These are phyloP conservation scores for Capricornis sumatraensis DNA, from an alignment of 2,113 vertebrate species.

Conservation along the genomic window DNA sequence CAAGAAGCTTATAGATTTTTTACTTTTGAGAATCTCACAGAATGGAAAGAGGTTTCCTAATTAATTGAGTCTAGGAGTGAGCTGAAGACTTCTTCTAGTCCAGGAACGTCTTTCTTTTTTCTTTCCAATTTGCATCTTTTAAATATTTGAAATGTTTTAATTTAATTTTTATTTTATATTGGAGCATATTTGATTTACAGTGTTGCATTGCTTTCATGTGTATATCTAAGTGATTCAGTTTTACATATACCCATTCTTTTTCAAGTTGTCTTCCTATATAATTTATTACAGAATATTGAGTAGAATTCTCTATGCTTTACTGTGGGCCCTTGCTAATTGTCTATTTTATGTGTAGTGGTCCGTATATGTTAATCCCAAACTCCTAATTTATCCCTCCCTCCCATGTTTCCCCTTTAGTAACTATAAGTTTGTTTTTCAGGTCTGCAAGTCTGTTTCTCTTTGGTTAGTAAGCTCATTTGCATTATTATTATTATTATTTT, in stretches of 20 bases:
- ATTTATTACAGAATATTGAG: neutral
- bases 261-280: neutral
- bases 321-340: neutral
- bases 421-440: neutral
- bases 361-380: fast-evolving
- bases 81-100: neutral
- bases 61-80: neutral
- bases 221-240: neutral
- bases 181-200: neutral
- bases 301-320: neutral
- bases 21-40: neutral
- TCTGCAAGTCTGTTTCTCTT: neutral
- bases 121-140: neutral
- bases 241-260: neutral
- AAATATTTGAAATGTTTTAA: neutral
- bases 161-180: neutral
- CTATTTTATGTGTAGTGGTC: neutral
- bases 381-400: neutral
- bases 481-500: neutral
- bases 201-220: neutral
- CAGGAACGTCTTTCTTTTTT: neutral
- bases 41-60: neutral
- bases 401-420: neutral
- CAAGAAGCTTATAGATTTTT: neutral
- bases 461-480: neutral